Base-by-base conservation (phyloP, 2,888 invertebrate genomes). In the Lasioglossum figueresi region DNA sequence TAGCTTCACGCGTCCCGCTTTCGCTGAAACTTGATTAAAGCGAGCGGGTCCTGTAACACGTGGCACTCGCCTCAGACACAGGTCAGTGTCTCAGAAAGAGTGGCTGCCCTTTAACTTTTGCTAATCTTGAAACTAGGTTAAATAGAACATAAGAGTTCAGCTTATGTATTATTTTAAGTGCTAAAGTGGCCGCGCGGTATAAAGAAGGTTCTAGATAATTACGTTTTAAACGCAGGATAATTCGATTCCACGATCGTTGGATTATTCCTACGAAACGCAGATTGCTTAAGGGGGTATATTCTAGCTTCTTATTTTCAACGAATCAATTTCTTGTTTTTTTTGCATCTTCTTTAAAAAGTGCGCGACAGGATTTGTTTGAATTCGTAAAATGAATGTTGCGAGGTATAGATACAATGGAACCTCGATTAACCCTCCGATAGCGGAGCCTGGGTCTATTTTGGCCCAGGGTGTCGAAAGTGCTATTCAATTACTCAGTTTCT, bases 121-220 rank as follows among this genome's bases (percentile, higher is more conserved):
- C n/a, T 70, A 70, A 70, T 70, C 23, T n/a, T n/a, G 40, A 70
- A 70, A 40, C 23, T 70, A 5, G 37, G 70, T 70, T 70, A 40
- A 70, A 70, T n/a, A 12, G 70, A n/a, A 5, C n/a, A 40, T 40
- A 40, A 12, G 68, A 66, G 23, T 37, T 66, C 34, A 6, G 34
- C 23, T 34, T 34, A 34, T 66, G 31, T 66, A 66, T 66, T 34
- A 66, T 66, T 66, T 23, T 66, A 34, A 34, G 23, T 23, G 34
- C 19, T 23, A 34, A 68, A 68, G 66, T 68, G 66, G 34, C 10
- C 34, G 34, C 12, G 34, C 8, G 34, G 10, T 68, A 23, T 23
- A 63, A 31, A 63, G 19, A 19, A 8, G 19, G 63, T 23, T 56
- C n/a, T n/a, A 56, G n/a, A 31, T 63, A 63, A 63, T 63, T 16